These are phyloP conservation scores for Colossoma macropomum DNA, from an alignment of 2,113 vertebrate genomes.

Conservation along the genomic window DNA sequence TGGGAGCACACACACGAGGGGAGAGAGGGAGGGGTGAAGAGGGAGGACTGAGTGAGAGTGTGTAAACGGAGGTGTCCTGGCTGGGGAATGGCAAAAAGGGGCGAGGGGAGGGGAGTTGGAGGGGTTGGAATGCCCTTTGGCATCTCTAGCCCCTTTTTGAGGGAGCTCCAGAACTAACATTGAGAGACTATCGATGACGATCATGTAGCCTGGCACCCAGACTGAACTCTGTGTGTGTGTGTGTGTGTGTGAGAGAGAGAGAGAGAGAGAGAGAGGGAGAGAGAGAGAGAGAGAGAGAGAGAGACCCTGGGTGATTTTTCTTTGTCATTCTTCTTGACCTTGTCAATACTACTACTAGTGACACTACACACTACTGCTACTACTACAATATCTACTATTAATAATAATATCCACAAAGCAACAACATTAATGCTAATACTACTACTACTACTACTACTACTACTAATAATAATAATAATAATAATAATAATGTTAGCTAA, in stretches of 20 bases:
- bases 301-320: slow-evolving; percentile 8
- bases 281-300: slow-evolving; percentile 23
- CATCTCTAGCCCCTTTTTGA: slow-evolving; percentile 63
- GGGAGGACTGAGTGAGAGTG: slow-evolving; percentile 54
- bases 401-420: no score
- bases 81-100: slow-evolving; percentile 41
- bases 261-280: slow-evolving; percentile 6
- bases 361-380: neutral
- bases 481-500: no score
- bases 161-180: neutral
- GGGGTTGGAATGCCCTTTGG: slow-evolving; percentile 72
- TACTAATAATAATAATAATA: no score
- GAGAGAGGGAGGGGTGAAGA: slow-evolving; percentile 59
- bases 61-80: slow-evolving; percentile 42
- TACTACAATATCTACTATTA: neutral
- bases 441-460: no score
- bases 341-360: neutral
- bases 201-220: slow-evolving; percentile 73
- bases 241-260: slow-evolving; percentile 39
- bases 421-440: no score
- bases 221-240: slow-evolving; percentile 64
- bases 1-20: slow-evolving; percentile 48
- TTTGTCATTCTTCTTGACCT: neutral
- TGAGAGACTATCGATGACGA: slow-evolving; percentile 61
- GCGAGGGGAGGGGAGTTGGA: slow-evolving; percentile 56